These are phyloP conservation scores for Amphipyra berbera DNA, from an alignment of 2,888 invertebrate genomes.

Conservation along the genomic window DNA sequence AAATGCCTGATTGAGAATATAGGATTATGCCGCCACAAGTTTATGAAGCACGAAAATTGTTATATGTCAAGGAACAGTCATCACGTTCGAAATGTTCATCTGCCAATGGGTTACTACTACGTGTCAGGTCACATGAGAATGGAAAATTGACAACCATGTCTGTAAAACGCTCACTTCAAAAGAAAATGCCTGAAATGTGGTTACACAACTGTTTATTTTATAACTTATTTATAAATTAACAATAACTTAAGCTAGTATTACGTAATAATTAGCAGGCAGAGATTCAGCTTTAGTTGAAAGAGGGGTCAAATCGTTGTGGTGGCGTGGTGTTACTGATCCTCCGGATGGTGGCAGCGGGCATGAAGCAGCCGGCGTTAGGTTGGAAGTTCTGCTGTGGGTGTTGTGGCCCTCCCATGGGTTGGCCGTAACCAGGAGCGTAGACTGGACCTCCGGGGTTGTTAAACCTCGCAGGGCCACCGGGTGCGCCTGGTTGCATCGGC, in stretches of 20 bases:
- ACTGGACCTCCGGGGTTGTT: slow-evolving; percentile 53
- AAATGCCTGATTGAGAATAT: no score
- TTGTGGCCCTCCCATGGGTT: slow-evolving; percentile 56
- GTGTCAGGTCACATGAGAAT: no score
- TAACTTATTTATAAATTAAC: slow-evolving; percentile 34
- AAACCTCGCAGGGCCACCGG: slow-evolving; percentile 46
- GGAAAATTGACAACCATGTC: no score
- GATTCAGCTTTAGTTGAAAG: slow-evolving; percentile 63
- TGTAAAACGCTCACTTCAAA: not conserved
- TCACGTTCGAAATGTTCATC: no score
- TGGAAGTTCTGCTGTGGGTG: slow-evolving; percentile 61
- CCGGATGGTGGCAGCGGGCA: slow-evolving; percentile 74
- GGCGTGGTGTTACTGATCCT: slow-evolving; percentile 71
- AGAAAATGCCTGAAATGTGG: slow-evolving; percentile 9
- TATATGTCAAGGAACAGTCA: no score
- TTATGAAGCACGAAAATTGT: no score
- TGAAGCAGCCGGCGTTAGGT: slow-evolving; percentile 68
- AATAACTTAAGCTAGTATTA: slow-evolving; percentile 48
- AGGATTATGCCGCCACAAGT: no score
- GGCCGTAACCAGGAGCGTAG: slow-evolving; percentile 68
- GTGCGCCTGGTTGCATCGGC: slow-evolving; percentile 58
- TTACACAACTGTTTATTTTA: slow-evolving; percentile 41
- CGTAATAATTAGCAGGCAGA: slow-evolving; percentile 38
- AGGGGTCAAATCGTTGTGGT: slow-evolving; percentile 64
- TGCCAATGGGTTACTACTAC: no score